A percentile compares a stretch with the other conserved stretches of the same genome.
Conservation (phyloP, 2,113 vertebrate genomes). For the Ciconia boyciana region DNA sequence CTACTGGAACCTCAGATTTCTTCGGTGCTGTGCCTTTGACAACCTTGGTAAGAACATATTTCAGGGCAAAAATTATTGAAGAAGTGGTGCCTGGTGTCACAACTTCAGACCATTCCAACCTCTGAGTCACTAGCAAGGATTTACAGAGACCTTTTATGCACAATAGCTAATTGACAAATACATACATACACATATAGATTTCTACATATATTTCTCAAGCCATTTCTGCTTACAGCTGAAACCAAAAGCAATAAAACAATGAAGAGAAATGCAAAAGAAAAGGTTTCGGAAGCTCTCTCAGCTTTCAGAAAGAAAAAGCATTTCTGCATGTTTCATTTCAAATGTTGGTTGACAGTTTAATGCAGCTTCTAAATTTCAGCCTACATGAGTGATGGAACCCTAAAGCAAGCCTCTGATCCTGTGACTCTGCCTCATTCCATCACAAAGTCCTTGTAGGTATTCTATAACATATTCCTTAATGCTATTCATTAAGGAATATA, state of each 20-base stretch:
- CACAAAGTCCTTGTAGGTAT: background rate
- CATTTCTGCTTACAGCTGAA: background rate
- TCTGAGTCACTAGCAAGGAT: background rate
- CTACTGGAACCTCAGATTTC: background rate
- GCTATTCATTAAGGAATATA: background rate
- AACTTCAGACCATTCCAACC: background rate
- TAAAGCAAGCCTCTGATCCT: background rate
- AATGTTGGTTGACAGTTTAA: background rate
- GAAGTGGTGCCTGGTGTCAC: background rate
- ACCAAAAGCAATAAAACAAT: background rate
- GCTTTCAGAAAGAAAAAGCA: background rate
- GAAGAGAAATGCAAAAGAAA: background rate
- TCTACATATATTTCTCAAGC: background rate
- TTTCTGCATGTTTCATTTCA: background rate
- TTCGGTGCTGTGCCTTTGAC: background rate
- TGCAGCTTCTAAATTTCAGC: background rate
- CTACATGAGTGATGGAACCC: background rate
- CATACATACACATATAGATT: background rate
- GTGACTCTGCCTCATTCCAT: background rate
- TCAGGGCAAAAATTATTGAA: background rate
- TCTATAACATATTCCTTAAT: background rate
- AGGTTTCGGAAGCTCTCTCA: background rate
- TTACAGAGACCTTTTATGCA: accelerated
- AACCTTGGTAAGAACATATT: background rate
- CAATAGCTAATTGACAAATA: background rate